Percentiles rank a stretch among this genome's conserved stretches.
Conservation (phyloP, 1,140 invertebrate genomes). For the Heterodera carotae region DNA sequence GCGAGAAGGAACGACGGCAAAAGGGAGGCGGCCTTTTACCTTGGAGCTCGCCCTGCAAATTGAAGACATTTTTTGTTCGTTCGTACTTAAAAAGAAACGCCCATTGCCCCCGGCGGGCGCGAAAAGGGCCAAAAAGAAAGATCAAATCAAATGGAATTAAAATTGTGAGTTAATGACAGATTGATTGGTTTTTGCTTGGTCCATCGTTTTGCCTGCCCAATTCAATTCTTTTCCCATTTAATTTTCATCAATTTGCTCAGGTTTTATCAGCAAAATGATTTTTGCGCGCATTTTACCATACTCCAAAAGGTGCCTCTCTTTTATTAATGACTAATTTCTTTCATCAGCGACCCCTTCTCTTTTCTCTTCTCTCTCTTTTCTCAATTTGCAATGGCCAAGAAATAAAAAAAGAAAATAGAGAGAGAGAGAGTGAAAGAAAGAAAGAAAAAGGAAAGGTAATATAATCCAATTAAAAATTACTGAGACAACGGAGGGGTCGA, state of each 20-base stretch:
- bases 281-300: background rate
- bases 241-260: background rate
- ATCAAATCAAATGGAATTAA: background rate
- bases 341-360: background rate
- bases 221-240: background rate
- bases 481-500: background rate
- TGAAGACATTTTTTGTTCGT: background rate
- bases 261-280: background rate
- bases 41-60: background rate
- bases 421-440: background rate
- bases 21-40: background rate
- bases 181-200: background rate
- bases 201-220: background rate
- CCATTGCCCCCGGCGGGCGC: too few relatives aligned
- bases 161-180: background rate
- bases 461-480: too few relatives aligned
- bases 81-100: too few relatives aligned
- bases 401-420: background rate
- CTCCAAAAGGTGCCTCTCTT: background rate
- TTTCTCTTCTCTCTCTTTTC: background rate
- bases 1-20: background rate
- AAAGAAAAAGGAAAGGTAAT: too few relatives aligned
- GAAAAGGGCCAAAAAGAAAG: too few relatives aligned
- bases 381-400: background rate
- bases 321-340: background rate